phyloP scores from a whole-genome alignment of 2,888 invertebrate species.

The Allygus modestus region DNA sequence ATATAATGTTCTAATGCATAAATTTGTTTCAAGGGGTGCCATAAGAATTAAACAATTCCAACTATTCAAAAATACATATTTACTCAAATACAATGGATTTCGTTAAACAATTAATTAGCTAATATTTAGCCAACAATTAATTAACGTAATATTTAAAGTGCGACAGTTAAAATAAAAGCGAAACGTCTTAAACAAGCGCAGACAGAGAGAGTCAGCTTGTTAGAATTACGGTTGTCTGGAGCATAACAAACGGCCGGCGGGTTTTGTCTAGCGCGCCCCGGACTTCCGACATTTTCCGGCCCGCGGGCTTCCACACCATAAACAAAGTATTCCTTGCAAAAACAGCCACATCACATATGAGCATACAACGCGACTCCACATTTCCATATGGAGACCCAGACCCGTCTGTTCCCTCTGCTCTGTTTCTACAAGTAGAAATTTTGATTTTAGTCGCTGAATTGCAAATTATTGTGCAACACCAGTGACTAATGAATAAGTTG shows the following conservation, averaged over 20 bases:
- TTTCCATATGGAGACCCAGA: slow-evolving; percentile 13
- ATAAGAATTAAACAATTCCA: too few species aligned
- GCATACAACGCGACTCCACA: not conserved
- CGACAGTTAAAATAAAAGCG: not conserved
- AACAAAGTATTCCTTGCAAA: slow-evolving; percentile 46
- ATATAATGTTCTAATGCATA: too few species aligned
- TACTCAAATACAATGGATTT: too few species aligned
- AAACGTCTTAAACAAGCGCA: not conserved
- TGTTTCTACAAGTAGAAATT: not conserved
- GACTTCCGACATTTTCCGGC: slow-evolving; percentile 47
- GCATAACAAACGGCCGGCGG: slow-evolving; percentile 10
- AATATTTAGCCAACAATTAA: too few species aligned
- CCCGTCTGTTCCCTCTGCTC: not conserved
- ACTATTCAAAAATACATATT: too few species aligned
- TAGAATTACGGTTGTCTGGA: slow-evolving; percentile 26
- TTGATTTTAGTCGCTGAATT: too few species aligned
- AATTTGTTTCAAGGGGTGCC: too few species aligned
- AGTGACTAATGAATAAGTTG: too few species aligned
- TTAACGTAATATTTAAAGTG: not conserved
- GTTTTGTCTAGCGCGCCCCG: slow-evolving; percentile 35
- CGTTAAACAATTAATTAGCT: too few species aligned
- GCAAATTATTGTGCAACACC: too few species aligned
- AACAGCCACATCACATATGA: slow-evolving; percentile 5
- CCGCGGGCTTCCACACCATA: slow-evolving; percentile 21
- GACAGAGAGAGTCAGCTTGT: not conserved